Evolutionary conservation across 2,113 vertebrate species (phyloP).

Genomic region (Sitta europaea): DNA sequence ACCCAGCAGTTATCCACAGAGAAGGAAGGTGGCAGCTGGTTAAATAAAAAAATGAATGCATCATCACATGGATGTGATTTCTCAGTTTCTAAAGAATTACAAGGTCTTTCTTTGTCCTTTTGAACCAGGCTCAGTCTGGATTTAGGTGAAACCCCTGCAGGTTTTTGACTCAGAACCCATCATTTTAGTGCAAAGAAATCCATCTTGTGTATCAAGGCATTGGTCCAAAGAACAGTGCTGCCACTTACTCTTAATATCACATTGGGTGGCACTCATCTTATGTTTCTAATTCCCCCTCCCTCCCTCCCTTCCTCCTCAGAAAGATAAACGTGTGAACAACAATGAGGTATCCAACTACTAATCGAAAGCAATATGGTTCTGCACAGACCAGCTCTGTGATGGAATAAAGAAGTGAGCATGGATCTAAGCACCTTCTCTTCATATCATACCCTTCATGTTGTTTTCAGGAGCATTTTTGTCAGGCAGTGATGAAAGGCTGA

Average conservation of each 20-base stretch:
- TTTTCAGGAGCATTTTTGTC: slow-evolving; percentile 43
- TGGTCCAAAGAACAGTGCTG: not conserved
- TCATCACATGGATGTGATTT: not conserved
- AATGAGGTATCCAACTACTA: not conserved
- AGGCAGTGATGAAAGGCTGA: slow-evolving; percentile 50
- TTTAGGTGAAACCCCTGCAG: not conserved
- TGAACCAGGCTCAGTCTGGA: not conserved
- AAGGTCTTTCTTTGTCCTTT: not conserved
- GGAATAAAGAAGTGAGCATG: not conserved
- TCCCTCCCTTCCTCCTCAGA: not conserved
- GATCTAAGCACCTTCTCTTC: not conserved
- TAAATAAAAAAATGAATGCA: not conserved
- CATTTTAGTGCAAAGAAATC: not conserved
- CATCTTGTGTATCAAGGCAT: fast-evolving
- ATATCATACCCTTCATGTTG: slow-evolving; percentile 7
- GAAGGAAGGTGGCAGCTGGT: not conserved
- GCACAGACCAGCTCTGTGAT: not conserved
- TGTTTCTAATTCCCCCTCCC: not conserved
- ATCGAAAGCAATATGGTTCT: not conserved
- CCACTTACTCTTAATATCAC: not conserved
- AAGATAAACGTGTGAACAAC: not conserved
- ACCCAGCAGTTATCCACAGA: not conserved
- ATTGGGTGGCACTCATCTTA: not conserved
- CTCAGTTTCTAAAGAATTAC: not conserved
- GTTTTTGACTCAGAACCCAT: not conserved